Evolutionary conservation across 2,113 vertebrate species (phyloP).

Genomic region (Bucco capensis): DNA sequence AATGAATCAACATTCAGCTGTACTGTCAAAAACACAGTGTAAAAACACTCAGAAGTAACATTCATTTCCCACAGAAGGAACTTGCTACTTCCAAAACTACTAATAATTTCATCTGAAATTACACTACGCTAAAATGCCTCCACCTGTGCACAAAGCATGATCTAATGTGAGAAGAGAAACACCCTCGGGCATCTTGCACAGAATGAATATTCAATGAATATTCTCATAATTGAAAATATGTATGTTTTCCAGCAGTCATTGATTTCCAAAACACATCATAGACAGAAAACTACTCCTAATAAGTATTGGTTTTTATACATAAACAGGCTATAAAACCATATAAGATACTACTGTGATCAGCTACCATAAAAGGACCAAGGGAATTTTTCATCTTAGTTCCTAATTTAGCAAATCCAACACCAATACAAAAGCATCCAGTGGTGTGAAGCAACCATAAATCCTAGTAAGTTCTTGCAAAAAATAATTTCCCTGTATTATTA

Average conservation of each 20-base stretch:
- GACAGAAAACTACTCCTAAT: not conserved
- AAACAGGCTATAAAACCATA: not conserved
- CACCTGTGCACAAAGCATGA: not conserved
- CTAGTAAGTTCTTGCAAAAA: not conserved
- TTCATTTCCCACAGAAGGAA: not conserved
- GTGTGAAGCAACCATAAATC: not conserved
- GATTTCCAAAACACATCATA: not conserved
- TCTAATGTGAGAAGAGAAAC: not conserved
- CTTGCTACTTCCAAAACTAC: not conserved
- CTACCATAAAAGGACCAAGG: not conserved
- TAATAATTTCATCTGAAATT: constrained; percentile 5
- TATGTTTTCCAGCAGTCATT: not conserved
- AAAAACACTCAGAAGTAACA: not conserved
- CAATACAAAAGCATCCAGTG: not conserved
- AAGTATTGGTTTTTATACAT: not conserved
- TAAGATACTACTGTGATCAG: not conserved
- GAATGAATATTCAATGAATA: not conserved
- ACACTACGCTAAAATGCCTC: not conserved
- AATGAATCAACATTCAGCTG: not conserved
- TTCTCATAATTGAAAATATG: not conserved
- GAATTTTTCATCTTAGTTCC: not conserved
- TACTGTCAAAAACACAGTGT: not conserved
- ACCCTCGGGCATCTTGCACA: not conserved
- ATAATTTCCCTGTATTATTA: not conserved
- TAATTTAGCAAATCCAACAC: not conserved